Percentiles rank a stretch among this genome's conserved stretches.
Evolutionary conservation across 2,888 invertebrate genomes (phyloP).

Genomic region (Tupiocoris notatus): DNA sequence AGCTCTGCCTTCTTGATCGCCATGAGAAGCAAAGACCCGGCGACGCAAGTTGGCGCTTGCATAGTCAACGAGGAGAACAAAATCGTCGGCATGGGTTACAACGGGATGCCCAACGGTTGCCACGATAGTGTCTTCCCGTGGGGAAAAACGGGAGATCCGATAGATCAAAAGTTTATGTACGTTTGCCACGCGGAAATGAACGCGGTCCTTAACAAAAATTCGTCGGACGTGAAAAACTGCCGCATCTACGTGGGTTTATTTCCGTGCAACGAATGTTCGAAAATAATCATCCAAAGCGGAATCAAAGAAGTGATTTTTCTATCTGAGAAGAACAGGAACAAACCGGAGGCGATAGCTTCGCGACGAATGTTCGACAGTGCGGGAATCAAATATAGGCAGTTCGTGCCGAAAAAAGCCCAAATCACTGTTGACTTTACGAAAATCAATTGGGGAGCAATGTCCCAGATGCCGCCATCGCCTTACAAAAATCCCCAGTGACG

Average conservation of each 20-base stretch:
- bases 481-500: no score
- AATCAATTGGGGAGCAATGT: conserved; percentile 22
- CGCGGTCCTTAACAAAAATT: conserved; percentile 89
- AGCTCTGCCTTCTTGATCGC: conserved; percentile 85
- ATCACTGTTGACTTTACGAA: conserved; percentile 27
- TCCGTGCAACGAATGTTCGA: conserved; percentile 97
- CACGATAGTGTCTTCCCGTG: conserved; percentile 87
- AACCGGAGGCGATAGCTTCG: conserved; percentile 33
- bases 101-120: conserved; percentile 93
- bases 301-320: conserved; percentile 34
- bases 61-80: conserved; percentile 82
- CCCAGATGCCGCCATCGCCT: conserved; percentile 12
- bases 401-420: not conserved
- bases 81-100: conserved; percentile 93
- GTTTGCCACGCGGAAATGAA: conserved; percentile 99
- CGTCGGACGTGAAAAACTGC: conserved; percentile 72
- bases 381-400: conserved; percentile 24
- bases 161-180: conserved; percentile 81
- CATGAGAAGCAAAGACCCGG: conserved; percentile 92
- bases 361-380: conserved; percentile 31
- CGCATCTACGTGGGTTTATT: conserved; percentile 86
- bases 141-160: conserved; percentile 65
- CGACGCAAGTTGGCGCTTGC: conserved; percentile 91
- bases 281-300: conserved; percentile 79
- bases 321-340: conserved; percentile 16